Conservation (phyloP, 2,797 vertebrate species). For the Acanthis flammea region DNA sequence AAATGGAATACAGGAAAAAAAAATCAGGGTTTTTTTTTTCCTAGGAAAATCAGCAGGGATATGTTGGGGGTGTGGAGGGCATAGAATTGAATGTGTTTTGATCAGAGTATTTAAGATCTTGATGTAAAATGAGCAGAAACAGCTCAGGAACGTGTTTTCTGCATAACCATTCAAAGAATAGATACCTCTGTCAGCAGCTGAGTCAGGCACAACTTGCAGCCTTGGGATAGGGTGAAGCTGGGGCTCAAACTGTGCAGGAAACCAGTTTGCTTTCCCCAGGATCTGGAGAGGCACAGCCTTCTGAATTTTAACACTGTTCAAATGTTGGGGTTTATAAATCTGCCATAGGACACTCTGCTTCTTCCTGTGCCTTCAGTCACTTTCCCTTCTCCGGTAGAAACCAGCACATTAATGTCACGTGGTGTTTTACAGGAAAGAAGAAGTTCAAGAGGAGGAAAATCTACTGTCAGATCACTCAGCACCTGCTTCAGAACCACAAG, state of each 20-base stretch:
- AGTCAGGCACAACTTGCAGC: background rate
- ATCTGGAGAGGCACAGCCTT: background rate
- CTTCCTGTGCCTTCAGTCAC: background rate
- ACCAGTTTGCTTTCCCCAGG: background rate
- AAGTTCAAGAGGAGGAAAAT: conserved; percentile 87
- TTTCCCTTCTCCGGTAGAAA: background rate
- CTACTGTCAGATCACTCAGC: conserved; percentile 95
- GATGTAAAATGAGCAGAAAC: background rate
- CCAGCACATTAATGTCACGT: background rate
- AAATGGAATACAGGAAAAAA: background rate
- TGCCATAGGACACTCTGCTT: background rate
- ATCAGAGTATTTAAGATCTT: background rate
- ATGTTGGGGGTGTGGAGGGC: fast-evolving
- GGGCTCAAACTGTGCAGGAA: background rate
- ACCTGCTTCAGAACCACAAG: conserved; percentile 93
- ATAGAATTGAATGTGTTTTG: background rate
- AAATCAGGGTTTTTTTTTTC: background rate
- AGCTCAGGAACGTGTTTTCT: background rate
- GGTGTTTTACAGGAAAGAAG: conserved; percentile 74
- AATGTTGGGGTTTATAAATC: background rate
- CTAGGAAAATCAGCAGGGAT: background rate
- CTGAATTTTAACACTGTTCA: background rate
- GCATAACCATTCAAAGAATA: background rate
- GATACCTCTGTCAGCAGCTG: background rate
- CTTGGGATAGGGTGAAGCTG: background rate